Evolutionary conservation across 1,140 invertebrate genomes (phyloP).

Genomic region (Anadara kagoshimensis): DNA sequence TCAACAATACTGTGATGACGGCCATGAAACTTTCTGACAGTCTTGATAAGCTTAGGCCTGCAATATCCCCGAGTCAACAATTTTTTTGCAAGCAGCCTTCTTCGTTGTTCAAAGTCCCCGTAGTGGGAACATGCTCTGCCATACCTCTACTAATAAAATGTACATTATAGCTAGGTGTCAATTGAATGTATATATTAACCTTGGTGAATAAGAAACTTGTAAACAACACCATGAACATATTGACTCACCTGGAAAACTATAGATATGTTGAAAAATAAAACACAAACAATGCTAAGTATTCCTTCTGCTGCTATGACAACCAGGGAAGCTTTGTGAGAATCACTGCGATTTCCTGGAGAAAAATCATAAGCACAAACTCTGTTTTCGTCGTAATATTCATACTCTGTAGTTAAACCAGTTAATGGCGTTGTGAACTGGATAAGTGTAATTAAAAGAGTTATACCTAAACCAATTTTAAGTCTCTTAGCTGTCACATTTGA

Average conservation of each 20-base stretch:
- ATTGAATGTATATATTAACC: not conserved
- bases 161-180: too few relatives aligned
- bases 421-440: conserved; percentile 4
- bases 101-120: too few relatives aligned
- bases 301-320: not conserved
- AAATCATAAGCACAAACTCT: conserved; percentile 15
- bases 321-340: not conserved
- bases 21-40: too few relatives aligned
- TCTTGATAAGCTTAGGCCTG: too few relatives aligned
- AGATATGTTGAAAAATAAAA: conserved; percentile 10
- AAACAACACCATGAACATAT: not conserved
- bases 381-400: conserved; percentile 11
- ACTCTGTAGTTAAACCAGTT: not conserved
- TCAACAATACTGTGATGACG: too few relatives aligned
- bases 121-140: too few relatives aligned
- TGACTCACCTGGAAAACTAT: conserved; percentile 5
- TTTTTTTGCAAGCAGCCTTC: too few relatives aligned
- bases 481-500: not conserved
- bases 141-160: too few relatives aligned
- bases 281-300: not conserved
- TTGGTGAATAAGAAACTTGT: not conserved
- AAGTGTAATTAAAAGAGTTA: not conserved
- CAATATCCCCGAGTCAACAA: too few relatives aligned
- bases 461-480: not conserved
- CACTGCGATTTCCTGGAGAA: not conserved